Evolutionary conservation across 2,113 vertebrate genomes (phyloP).

Genomic region (Neodon shergylaensis): DNA sequence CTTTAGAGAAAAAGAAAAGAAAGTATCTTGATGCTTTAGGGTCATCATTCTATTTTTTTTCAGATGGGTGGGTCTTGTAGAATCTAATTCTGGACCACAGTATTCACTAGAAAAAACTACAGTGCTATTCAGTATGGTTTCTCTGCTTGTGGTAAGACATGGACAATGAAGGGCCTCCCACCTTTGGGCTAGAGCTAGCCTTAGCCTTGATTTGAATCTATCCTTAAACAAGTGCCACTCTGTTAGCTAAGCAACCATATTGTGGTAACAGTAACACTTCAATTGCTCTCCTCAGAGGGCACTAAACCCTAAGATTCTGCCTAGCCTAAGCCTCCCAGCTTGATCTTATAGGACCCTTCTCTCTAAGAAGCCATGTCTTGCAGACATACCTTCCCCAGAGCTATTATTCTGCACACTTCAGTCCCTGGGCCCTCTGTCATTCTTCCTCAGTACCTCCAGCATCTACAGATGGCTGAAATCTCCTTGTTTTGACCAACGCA

Average conservation of each 20-base stretch:
- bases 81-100: slow-evolving; percentile 32
- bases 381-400: neutral
- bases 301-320: neutral
- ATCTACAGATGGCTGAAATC: neutral
- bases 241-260: neutral
- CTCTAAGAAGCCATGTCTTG: neutral
- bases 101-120: neutral
- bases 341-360: neutral
- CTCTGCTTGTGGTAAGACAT: neutral
- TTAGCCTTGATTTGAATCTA: neutral
- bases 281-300: neutral
- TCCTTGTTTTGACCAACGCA: neutral
- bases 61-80: slow-evolving; percentile 11
- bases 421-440: neutral
- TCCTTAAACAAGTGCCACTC: neutral
- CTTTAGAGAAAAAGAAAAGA: neutral
- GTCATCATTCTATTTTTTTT: neutral
- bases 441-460: neutral
- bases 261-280: neutral
- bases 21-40: slow-evolving; percentile 40
- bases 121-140: neutral
- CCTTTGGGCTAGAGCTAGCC: neutral
- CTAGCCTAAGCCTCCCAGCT: neutral
- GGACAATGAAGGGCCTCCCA: neutral
- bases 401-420: neutral